Percentiles rank a stretch among this genome's conserved stretches.
Conservation (phyloP, 1,140 invertebrate genomes). For the Drosophila kepulauana region DNA sequence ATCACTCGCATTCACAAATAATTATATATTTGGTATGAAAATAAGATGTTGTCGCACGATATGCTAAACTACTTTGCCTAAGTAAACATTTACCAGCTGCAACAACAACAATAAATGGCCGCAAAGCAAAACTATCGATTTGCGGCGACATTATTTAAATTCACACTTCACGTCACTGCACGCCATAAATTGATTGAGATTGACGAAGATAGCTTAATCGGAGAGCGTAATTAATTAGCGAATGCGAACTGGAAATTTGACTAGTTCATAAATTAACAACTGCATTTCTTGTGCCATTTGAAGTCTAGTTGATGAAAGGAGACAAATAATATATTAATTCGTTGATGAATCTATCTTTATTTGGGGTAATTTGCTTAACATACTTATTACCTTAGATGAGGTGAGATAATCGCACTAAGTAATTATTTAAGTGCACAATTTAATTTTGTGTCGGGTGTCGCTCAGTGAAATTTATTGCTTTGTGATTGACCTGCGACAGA, state of each 20-base stretch:
- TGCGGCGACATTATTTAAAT: constrained; percentile 4
- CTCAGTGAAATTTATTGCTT: neutral
- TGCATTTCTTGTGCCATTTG: neutral
- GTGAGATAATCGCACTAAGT: no score
- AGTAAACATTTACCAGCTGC: constrained; percentile 28
- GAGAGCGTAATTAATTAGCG: constrained; percentile 10
- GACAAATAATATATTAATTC: no score
- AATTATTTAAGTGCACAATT: neutral
- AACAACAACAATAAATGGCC: constrained; percentile 4
- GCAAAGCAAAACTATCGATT: neutral
- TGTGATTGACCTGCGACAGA: neutral
- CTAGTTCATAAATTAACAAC: neutral
- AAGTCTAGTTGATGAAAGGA: no score
- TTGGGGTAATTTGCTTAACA: no score
- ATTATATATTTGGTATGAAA: constrained; percentile 22
- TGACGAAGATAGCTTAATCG: constrained; percentile 7
- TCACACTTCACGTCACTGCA: neutral
- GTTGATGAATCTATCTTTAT: no score
- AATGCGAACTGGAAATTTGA: neutral
- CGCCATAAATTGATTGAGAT: constrained; percentile 18
- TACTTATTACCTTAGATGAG: no score
- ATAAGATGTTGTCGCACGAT: constrained; percentile 11
- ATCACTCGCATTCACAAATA: constrained; percentile 49
- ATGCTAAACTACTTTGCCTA: constrained; percentile 20
- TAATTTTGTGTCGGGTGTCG: neutral